phyloP scores from a whole-genome alignment of 92 coral and sea anemone species.

The Heteractis magnifica region DNA sequence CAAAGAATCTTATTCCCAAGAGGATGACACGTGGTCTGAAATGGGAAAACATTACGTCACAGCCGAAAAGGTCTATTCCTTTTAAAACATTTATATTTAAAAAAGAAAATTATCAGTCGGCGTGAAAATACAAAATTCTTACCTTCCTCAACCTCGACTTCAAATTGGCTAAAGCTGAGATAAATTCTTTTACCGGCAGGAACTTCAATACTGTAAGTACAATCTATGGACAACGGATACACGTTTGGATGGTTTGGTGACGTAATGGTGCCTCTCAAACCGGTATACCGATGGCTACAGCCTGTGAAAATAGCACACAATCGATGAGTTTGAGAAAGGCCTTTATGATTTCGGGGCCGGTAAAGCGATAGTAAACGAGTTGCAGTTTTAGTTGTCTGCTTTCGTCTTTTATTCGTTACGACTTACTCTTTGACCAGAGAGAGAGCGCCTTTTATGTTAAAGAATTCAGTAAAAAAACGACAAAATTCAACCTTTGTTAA shows the following conservation, averaged over 20 bases:
- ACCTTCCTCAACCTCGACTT: constrained; percentile 79
- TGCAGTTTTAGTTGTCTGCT: too few species aligned
- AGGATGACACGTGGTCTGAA: too few species aligned
- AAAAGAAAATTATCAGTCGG: neutral
- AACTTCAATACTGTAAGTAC: constrained; percentile 70
- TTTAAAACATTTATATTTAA: neutral
- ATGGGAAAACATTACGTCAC: too few species aligned
- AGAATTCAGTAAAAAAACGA: too few species aligned
- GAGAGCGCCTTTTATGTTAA: too few species aligned
- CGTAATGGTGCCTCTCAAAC: constrained; percentile 57
- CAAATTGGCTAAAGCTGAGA: constrained; percentile 63
- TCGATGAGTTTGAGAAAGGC: neutral
- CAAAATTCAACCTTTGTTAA: too few species aligned
- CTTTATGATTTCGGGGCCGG: neutral
- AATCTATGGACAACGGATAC: constrained; percentile 73
- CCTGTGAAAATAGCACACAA: constrained; percentile 37
- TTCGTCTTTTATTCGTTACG: too few species aligned
- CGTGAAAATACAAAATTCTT: neutral
- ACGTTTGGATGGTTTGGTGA: constrained; percentile 83
- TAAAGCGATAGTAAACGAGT: too few species aligned
- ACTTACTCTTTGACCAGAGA: too few species aligned
- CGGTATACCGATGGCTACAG: constrained; percentile 64
- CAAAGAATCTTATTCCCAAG: too few species aligned
- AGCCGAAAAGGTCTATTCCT: too few species aligned
- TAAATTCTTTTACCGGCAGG: constrained; percentile 53